A percentile compares a stretch with the other conserved stretches of the same genome.
These are phyloP conservation scores for Pristionchus maxplancki DNA, from an alignment of 2,888 invertebrate genomes.

Conservation along the genomic window DNA sequence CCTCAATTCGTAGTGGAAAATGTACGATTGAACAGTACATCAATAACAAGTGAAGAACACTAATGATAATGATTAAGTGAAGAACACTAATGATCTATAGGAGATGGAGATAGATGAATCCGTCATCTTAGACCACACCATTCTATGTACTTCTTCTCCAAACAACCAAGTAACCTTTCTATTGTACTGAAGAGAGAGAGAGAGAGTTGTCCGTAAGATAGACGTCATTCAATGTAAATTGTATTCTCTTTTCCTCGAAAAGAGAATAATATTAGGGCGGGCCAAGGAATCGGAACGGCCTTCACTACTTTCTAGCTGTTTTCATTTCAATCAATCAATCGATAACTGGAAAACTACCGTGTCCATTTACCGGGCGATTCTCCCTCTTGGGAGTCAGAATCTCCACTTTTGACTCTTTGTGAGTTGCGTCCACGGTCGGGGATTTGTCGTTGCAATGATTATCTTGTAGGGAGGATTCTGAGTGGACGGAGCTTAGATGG, in stretches of 20 bases:
- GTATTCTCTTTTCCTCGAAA: neutral
- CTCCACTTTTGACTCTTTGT: neutral
- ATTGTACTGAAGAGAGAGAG: constrained; percentile 30
- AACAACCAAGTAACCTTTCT: constrained; percentile 21
- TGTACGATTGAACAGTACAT: neutral
- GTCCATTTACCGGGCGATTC: neutral
- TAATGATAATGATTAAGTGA: neutral
- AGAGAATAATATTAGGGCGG: neutral
- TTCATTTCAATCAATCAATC: constrained; percentile 11
- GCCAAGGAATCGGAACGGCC: neutral
- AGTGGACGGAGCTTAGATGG: neutral
- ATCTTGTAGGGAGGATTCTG: neutral
- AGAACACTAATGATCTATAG: constrained; percentile 33
- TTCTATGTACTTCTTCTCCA: neutral
- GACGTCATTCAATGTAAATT: neutral
- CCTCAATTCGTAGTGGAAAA: neutral
- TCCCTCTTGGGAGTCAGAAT: neutral
- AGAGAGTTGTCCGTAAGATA: neutral
- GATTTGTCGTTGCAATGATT: neutral
- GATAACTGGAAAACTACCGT: neutral
- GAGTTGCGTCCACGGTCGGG: neutral
- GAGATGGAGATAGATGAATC: neutral
- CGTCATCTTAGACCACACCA: neutral
- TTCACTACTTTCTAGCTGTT: constrained; percentile 3
- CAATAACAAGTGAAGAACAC: neutral